A percentile compares a stretch with the other conserved stretches of the same genome.
phyloP scores from a whole-genome alignment of 2,797 vertebrate genomes.

The Trichosurus vulpecula region DNA sequence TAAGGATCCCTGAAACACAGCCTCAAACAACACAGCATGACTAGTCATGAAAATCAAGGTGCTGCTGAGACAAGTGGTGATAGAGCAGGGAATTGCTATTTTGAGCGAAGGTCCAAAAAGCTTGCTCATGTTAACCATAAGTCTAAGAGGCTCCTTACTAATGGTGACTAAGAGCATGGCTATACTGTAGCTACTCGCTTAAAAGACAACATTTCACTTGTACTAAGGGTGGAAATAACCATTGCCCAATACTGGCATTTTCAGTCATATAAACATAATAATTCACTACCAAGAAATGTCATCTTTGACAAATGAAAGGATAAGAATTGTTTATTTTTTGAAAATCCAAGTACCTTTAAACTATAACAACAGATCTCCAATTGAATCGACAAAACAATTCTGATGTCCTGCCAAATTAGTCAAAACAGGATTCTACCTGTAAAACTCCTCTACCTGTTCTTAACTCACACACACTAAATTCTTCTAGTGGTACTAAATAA shows the following conservation, averaged over 20 bases:
- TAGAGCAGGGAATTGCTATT: neutral
- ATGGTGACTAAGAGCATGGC: neutral
- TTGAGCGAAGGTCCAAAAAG: neutral
- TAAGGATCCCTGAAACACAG: neutral
- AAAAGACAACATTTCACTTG: neutral
- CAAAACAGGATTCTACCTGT: neutral
- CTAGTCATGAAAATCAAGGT: neutral
- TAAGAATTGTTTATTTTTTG: neutral
- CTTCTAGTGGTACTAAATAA: neutral
- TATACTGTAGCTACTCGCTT: neutral
- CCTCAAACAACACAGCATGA: neutral
- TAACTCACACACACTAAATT: neutral
- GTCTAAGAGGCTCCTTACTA: neutral
- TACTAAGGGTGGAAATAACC: neutral
- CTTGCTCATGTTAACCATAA: neutral
- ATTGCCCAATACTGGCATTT: neutral
- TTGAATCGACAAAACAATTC: neutral
- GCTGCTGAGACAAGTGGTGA: neutral
- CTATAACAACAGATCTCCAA: neutral
- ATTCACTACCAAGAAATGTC: neutral
- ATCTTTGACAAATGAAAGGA: neutral
- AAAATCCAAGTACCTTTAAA: neutral
- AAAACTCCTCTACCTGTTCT: neutral
- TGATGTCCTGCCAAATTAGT: neutral
- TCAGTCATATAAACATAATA: neutral